Percentiles rank a stretch among this genome's conserved stretches.
phyloP scores from a whole-genome alignment of 2,113 vertebrate species.

The Mungos mungo region DNA sequence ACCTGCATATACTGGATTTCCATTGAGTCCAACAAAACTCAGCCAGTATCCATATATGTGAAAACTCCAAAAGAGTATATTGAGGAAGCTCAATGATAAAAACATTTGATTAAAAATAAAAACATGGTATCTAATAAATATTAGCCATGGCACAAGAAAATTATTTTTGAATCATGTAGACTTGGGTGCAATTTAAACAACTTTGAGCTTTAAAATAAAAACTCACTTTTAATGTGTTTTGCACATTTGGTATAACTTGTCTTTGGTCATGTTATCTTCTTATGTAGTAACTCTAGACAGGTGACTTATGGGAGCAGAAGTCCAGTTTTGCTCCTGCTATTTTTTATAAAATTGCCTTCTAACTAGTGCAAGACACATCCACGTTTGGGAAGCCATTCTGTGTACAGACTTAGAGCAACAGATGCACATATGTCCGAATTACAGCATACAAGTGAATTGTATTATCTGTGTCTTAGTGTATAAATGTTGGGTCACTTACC shows the following conservation, averaged over 20 bases:
- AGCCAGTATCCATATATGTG: conserved; percentile 98
- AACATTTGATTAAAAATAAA: conserved; percentile 80
- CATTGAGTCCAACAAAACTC: conserved; percentile 97
- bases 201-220: conserved; percentile 95
- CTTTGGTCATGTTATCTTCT: conserved; percentile 96
- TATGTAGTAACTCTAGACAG: conserved; percentile 97
- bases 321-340: conserved; percentile 95
- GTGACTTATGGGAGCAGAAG: conserved; percentile 94
- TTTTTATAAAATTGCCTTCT: conserved; percentile 99
- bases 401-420: conserved; percentile 94
- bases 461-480: conserved; percentile 91
- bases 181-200: conserved; percentile 98
- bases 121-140: conserved; percentile 92
- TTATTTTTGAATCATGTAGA: conserved; percentile 97
- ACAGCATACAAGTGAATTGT: conserved; percentile 93
- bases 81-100: conserved; percentile 80
- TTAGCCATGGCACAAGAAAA: conserved; percentile 97
- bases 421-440: conserved; percentile 94
- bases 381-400: conserved; percentile 99
- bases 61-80: conserved; percentile 78
- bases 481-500: conserved; percentile 95
- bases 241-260: conserved; percentile 99
- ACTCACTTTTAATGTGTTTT: conserved; percentile 99
- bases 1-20: conserved; percentile 95
- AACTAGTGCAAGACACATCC: conserved; percentile 98